Percentiles rank a stretch among this genome's conserved stretches.
Conservation (phyloP, 2,113 vertebrate species). For the Phrynosoma blainvillii region DNA sequence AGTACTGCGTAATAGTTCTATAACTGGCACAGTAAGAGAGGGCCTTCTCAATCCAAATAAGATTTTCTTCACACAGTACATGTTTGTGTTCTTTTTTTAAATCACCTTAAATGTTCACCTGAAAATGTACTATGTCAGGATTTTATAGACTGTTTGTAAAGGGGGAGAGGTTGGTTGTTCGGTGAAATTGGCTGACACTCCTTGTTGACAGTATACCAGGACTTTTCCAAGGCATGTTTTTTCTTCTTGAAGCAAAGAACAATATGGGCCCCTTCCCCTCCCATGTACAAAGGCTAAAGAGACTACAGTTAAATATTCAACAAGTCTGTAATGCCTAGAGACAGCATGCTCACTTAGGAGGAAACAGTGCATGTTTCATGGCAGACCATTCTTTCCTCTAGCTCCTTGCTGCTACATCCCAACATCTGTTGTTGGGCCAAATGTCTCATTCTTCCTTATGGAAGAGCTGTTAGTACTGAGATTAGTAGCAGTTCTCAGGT, state of each 20-base stretch:
- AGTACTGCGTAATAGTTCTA: not conserved
- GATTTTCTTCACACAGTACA: not conserved
- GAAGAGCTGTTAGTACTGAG: too few species aligned
- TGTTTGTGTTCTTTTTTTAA: not conserved
- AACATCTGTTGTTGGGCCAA: too few species aligned
- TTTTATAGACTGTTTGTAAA: not conserved
- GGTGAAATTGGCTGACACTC: not conserved
- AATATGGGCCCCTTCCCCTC: not conserved
- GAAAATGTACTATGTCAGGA: not conserved
- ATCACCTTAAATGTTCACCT: not conserved
- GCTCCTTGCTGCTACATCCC: too few species aligned
- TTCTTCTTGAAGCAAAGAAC: not conserved
- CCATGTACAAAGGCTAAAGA: not conserved
- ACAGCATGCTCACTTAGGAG: not conserved
- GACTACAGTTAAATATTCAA: not conserved
- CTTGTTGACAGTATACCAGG: not conserved
- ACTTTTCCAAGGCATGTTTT: not conserved
- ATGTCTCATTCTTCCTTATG: too few species aligned
- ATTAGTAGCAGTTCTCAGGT: too few species aligned
- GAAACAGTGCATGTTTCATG: too few species aligned
- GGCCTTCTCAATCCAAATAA: not conserved
- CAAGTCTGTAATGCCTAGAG: not conserved
- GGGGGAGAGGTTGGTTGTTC: not conserved
- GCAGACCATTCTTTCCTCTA: too few species aligned
- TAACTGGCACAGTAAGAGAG: not conserved